Conservation (phyloP, 2,797 vertebrate genomes). For the Brachyalestes nurse region DNA sequence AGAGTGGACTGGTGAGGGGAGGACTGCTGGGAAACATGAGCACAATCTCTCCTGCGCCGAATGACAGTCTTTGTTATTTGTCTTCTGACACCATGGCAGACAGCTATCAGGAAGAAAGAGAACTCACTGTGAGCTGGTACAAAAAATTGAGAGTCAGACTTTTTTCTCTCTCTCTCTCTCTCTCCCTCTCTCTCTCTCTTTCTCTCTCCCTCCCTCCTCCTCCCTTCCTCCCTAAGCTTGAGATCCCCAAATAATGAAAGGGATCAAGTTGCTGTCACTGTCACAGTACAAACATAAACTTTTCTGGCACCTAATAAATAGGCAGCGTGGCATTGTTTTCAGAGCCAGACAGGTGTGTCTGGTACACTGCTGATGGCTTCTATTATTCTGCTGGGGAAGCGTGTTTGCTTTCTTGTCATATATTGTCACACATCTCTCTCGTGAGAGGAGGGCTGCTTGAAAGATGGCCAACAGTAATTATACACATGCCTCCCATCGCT, state of each 20-base stretch:
- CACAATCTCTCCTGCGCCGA: slow-evolving; percentile 73
- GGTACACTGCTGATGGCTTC: slow-evolving; percentile 82
- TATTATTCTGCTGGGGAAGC: slow-evolving; percentile 85
- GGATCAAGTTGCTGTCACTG: slow-evolving; percentile 87
- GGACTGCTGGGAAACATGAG: slow-evolving; percentile 62
- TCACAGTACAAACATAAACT: slow-evolving; percentile 87
- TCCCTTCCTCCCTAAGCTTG: slow-evolving; percentile 56
- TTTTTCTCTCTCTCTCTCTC: slow-evolving; percentile 61
- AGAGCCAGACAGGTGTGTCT: slow-evolving; percentile 86
- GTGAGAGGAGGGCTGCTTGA: slow-evolving; percentile 79
- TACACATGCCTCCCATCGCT: slow-evolving; percentile 76
- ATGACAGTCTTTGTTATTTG: slow-evolving; percentile 84
- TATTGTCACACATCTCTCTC: slow-evolving; percentile 85
- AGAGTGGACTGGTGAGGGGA: slow-evolving; percentile 51
- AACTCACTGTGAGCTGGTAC: slow-evolving; percentile 76
- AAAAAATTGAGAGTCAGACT: slow-evolving; percentile 76
- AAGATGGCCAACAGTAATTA: slow-evolving; percentile 86
- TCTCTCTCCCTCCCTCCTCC: slow-evolving; percentile 56
- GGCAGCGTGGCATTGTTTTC: slow-evolving; percentile 85
- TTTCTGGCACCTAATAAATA: slow-evolving; percentile 89
- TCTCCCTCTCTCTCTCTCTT: slow-evolving; percentile 58
- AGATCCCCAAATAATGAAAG: slow-evolving; percentile 80
- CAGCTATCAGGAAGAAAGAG: slow-evolving; percentile 85
- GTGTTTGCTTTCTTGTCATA: slow-evolving; percentile 87
- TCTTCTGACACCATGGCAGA: slow-evolving; percentile 83